Evolutionary conservation across 1,140 invertebrate species (phyloP).

Genomic region (Lysiphlebus fabarum): DNA sequence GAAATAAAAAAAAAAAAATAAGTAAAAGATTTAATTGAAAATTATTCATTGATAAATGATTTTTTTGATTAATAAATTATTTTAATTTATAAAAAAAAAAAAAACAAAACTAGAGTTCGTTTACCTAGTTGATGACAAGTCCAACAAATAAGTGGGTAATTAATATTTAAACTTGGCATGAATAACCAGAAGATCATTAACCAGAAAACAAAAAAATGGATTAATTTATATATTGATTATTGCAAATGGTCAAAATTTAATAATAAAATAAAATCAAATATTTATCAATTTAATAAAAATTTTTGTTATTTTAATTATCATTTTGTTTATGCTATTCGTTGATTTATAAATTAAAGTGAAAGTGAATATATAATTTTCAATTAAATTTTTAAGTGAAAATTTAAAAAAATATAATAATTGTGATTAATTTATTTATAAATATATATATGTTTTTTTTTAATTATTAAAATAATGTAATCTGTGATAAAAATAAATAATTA

Average conservation of each 20-base stretch:
- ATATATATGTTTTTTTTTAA: constrained; percentile 1
- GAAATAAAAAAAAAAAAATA: no score
- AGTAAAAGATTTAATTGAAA: no score
- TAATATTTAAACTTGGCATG: constrained; percentile 20
- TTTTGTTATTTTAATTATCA: no score
- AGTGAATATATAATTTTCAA: background rate
- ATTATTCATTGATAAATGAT: background rate
- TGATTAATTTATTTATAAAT: background rate
- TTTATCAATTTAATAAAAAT: no score
- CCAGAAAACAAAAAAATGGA: constrained; percentile 5
- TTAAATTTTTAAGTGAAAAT: background rate
- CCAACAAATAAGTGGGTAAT: background rate
- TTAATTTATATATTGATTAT: constrained; percentile 9
- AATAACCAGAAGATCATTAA: constrained; percentile 9
- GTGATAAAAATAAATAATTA: constrained; percentile 5
- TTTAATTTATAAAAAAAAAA: background rate
- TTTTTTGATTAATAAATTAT: background rate
- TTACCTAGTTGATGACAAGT: background rate
- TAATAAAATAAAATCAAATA: background rate
- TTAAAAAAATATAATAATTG: background rate
- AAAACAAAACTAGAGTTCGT: no score
- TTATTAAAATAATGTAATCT: constrained; percentile 12
- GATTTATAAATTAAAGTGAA: background rate
- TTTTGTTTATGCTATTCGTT: background rate
- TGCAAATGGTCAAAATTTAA: background rate